Evolutionary conservation across 2,797 vertebrate genomes (phyloP).

Genomic region (Picus viridis): DNA sequence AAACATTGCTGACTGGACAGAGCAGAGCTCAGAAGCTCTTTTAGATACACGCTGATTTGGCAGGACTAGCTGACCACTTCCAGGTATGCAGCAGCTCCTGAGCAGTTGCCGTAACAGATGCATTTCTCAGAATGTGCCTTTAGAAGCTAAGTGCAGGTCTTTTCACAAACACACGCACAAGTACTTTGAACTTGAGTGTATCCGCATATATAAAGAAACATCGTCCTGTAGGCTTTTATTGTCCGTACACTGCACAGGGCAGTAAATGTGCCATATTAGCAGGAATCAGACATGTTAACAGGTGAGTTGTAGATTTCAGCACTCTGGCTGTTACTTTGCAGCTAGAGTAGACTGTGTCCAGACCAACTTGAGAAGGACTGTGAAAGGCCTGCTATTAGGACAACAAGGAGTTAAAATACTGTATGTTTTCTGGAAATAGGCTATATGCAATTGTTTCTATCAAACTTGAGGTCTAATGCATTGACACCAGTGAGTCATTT

Average conservation of each 20-base stretch:
- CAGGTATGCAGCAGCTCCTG: not conserved
- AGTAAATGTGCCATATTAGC: rapidly evolving
- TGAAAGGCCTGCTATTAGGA: not conserved
- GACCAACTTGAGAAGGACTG: not conserved
- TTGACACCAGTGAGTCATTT: not conserved
- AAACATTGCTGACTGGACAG: not conserved
- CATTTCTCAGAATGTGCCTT: not conserved
- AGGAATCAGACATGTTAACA: not conserved
- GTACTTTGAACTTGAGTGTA: not conserved
- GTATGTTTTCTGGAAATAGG: rapidly evolving
- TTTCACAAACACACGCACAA: not conserved
- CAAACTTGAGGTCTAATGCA: not conserved
- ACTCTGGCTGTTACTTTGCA: not conserved
- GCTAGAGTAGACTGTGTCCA: not conserved
- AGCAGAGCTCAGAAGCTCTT: not conserved
- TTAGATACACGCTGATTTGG: not conserved
- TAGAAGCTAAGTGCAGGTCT: not conserved
- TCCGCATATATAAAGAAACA: not conserved
- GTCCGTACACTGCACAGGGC: not conserved
- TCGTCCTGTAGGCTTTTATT: not conserved
- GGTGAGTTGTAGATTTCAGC: not conserved
- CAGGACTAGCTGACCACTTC: not conserved
- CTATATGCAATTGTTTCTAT: not conserved
- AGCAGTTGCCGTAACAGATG: not conserved
- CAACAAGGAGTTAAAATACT: not conserved